phyloP scores from a whole-genome alignment of 2,797 vertebrate genomes.

The Hoplostethus mediterraneus region DNA sequence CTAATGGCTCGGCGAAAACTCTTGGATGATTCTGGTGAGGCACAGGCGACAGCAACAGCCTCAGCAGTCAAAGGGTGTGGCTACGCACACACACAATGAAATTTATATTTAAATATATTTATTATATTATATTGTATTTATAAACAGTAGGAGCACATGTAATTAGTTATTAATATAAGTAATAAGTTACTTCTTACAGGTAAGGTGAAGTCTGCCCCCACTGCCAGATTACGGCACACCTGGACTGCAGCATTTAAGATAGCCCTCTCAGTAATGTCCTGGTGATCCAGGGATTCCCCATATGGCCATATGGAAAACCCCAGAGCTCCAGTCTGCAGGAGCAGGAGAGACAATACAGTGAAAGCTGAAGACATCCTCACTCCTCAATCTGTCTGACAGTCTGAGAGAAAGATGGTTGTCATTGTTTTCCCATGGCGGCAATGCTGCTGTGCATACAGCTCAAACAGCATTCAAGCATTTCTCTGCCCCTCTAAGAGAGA shows the following conservation, averaged over 20 bases:
- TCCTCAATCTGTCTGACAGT: neutral
- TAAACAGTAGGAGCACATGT: neutral
- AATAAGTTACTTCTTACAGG: constrained; percentile 56
- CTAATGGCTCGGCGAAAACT: constrained; percentile 55
- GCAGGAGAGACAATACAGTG: constrained; percentile 34
- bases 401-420: neutral
- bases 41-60: constrained; percentile 56
- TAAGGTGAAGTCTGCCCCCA: constrained; percentile 61
- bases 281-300: constrained; percentile 54
- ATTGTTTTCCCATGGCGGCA: too few species aligned
- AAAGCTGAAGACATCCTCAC: neutral
- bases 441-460: too few species aligned
- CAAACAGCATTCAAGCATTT: too few species aligned
- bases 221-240: constrained; percentile 53
- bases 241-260: constrained; percentile 65
- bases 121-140: too few species aligned
- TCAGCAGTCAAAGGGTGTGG: constrained; percentile 39
- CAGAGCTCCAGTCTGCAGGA: constrained; percentile 50
- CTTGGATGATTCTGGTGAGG: constrained; percentile 42
- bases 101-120: too few species aligned
- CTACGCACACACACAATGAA: constrained; percentile 28
- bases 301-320: constrained; percentile 58
- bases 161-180: too few species aligned
- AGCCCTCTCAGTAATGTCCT: constrained; percentile 67
- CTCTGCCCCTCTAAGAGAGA: too few species aligned